Base-by-base conservation (phyloP, 1,140 invertebrate species). In the Proctacanthus coquilletti region DNA sequence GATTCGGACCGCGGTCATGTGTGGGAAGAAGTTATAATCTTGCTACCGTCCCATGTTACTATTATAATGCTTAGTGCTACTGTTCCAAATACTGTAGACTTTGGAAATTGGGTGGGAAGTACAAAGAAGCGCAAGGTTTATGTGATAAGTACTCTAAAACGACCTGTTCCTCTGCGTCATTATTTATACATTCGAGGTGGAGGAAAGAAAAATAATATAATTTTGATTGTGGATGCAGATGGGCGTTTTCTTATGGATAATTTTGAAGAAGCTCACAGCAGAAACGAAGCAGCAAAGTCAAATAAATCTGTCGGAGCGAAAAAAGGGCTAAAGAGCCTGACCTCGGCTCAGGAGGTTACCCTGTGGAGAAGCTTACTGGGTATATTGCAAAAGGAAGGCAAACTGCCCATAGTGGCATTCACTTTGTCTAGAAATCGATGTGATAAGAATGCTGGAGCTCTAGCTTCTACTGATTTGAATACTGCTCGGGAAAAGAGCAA, bases 21-120 rank as follows among this genome's bases (percentile, higher is more conserved):
- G 2, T 99, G 96, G 95, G 96, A 99, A 65, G 94, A 98, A 66
- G 91, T 94, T 2, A 67, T 99, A 0, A 99, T 99, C 48, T 72
- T 99, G 54, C 60, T 99, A 25, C 94, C 94, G 0, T 71, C 79
- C 11, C 86, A 93, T 57, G 89, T 98, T 2, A 89, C 80, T 45
- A 92, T 99, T 40, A 91, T 99, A 3, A 83, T 99, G 76, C 65
- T 99, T 9, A 95, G 88, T 56, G 96, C 96, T 1, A 99, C 96
- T 2, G 94, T 98, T 18, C 93, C 95, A 1, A 99, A 99, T 63
- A 85, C 89, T 3, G 62, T 93, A 42, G 81, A 96, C 60, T 93
- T 98, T 66, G 94, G 94, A 2, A 82, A 94, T 53, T 98, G 95
- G 95, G 82, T 98, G 30, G 95, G 95, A 1, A 71, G 77, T 39